Evolutionary conservation across 2,113 vertebrate genomes (phyloP), one percentile per base, ranked within the genome.

Genomic region (Dasyprocta punctata): DNA sequence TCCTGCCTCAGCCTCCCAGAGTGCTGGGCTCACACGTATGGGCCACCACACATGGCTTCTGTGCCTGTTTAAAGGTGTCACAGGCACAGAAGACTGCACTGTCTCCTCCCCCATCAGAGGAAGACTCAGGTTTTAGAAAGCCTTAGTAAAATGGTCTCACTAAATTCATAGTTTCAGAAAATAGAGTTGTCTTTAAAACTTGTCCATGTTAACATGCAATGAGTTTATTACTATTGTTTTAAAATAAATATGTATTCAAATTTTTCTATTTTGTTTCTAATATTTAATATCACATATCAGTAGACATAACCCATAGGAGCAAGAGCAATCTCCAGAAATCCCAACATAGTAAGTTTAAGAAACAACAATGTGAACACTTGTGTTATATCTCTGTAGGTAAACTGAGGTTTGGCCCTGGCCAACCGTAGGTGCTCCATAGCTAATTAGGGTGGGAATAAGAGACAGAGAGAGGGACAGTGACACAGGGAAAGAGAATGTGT

Each of bases 151-250:
- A 63, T 93, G 78, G 49, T 81, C 75, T 75, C 47, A 71, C 33
- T 80, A 47, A 67, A 92, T 75, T 92, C 65, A 82, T 89, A 36
- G 36, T 81, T 96, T 95, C 63, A 71, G 38, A 93, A 92, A 83
- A 36, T 38, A 71, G 1, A 77, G 11, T 41, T 86, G 3, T 14
- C 38, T 91, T 58, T 73, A 8, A 87, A 47, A 95, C 61, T 7
- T 61, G 3, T 4, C 52, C 17, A 1, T 38, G 4, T 87, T 90
- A 44, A 86, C 38, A 20, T 78, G 30, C n/a, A 61, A 90, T 60
- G 13, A 33, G 4, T 19, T 82, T 82, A 52, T 14, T 26, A 11
- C 1, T 71, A 24, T 67, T 65, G 36, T 54, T 84, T 90, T 65
- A 4, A 90, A 93, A 33, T 87, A 92, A 93, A 83, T 77, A 22